A percentile compares a stretch with the other conserved stretches of the same genome.
Evolutionary conservation across 2,888 invertebrate species (phyloP).

Genomic region (Drymonia ruficornis): DNA sequence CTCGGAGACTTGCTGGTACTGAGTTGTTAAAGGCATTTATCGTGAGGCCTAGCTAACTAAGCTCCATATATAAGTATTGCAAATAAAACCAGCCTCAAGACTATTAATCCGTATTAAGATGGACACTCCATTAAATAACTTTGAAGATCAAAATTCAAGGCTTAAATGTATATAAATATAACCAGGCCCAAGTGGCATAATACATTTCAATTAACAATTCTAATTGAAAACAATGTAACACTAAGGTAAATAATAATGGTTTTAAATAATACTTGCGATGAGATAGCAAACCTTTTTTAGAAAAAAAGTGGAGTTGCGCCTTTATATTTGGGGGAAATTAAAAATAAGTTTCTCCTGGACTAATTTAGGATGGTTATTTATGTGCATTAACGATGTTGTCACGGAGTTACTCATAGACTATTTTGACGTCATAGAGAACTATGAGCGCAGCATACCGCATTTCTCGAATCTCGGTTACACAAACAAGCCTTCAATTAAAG

Average conservation of each 20-base stretch:
- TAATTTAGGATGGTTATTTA: slow-evolving; percentile 46
- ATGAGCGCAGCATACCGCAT: slow-evolving; percentile 36
- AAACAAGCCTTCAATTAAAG: slow-evolving; percentile 45
- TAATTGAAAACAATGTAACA: too few species aligned
- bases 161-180: neutral
- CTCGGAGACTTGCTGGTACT: slow-evolving; percentile 1
- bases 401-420: slow-evolving; percentile 43
- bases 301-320: neutral
- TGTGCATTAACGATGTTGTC: slow-evolving; percentile 38
- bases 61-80: neutral
- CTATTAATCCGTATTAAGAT: slow-evolving; percentile 1
- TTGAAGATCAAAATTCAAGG: neutral
- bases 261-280: too few species aligned
- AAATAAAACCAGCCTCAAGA: neutral
- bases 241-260: too few species aligned
- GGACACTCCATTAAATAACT: neutral
- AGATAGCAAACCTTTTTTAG: neutral
- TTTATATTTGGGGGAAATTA: too few species aligned
- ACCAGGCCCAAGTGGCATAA: too few species aligned
- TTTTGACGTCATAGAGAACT: slow-evolving; percentile 42
- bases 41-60: neutral
- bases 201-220: neutral
- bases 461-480: slow-evolving; percentile 50
- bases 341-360: slow-evolving; percentile 34
- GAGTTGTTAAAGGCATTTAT: neutral